Conservation (phyloP, 1,140 invertebrate species). For the Drosophila ficusphila region DNA sequence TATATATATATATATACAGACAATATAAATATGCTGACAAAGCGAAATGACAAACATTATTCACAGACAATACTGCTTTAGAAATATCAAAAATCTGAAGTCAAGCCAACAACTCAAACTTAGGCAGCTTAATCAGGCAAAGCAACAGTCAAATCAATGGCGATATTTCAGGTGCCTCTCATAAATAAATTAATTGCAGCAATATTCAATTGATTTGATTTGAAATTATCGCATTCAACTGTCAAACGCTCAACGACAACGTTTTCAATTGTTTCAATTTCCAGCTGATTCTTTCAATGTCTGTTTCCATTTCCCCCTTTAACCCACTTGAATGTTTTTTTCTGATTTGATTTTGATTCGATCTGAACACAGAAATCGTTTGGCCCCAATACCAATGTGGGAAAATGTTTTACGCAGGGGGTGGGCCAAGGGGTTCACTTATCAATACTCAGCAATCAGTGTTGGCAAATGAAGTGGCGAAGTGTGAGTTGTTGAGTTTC, state of each 20-base stretch:
- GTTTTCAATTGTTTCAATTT: slow-evolving; percentile 64
- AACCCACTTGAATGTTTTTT: slow-evolving; percentile 26
- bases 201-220: slow-evolving; percentile 83
- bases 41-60: slow-evolving; percentile 37
- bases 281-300: slow-evolving; percentile 21
- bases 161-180: slow-evolving; percentile 57
- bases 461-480: slow-evolving; percentile 33
- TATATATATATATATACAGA: slow-evolving; percentile 12
- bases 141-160: slow-evolving; percentile 27
- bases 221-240: slow-evolving; percentile 79
- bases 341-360: slow-evolving; percentile 53
- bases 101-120: slow-evolving; percentile 18
- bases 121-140: slow-evolving; percentile 10
- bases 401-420: not conserved
- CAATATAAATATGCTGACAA: slow-evolving; percentile 29
- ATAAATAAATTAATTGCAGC: slow-evolving; percentile 80
- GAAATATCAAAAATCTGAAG: slow-evolving; percentile 34
- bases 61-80: slow-evolving; percentile 26
- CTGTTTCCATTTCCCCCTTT: slow-evolving; percentile 1
- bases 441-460: slow-evolving; percentile 26
- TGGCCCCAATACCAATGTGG: slow-evolving; percentile 30
- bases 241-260: slow-evolving; percentile 52
- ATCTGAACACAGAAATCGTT: slow-evolving; percentile 28
- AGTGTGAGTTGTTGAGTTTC: slow-evolving; percentile 2
- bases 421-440: not conserved